Percentiles rank a stretch among this genome's conserved stretches.
Evolutionary conservation across 1,140 invertebrate species (phyloP).

Genomic region (Brachionus calyciflorus): DNA sequence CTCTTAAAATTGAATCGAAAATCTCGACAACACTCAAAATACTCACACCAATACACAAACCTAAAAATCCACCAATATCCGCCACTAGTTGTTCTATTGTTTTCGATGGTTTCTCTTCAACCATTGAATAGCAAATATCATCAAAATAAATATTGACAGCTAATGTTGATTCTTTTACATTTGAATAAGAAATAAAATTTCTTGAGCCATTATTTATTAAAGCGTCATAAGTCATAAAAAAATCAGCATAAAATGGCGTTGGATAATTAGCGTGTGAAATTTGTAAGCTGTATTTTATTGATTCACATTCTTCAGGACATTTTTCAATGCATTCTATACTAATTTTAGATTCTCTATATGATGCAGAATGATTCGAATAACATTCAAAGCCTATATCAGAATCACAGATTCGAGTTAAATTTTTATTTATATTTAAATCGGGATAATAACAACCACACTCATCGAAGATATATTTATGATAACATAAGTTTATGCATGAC

Average conservation of each 20-base stretch:
- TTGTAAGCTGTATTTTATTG: background rate
- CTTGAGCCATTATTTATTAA: background rate
- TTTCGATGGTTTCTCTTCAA: slow-evolving; percentile 16
- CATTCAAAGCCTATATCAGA: no score
- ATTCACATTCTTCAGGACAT: background rate
- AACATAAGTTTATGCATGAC: no score
- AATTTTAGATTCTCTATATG: background rate
- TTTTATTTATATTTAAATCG: no score
- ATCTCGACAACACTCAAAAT: slow-evolving; percentile 36
- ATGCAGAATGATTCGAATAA: no score
- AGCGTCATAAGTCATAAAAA: background rate
- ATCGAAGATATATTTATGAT: no score
- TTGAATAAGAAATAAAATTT: background rate
- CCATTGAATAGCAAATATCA: background rate
- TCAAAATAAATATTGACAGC: slow-evolving; percentile 40
- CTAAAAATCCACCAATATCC: slow-evolving; percentile 30
- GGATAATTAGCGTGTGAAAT: background rate
- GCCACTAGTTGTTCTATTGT: background rate
- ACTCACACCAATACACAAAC: slow-evolving; percentile 38
- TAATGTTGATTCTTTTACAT: background rate
- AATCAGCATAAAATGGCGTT: background rate
- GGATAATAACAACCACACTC: no score
- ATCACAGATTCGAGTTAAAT: no score
- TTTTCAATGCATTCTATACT: background rate
- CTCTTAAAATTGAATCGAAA: background rate